Percentiles rank a stretch among this genome's conserved stretches.
Evolutionary conservation across 2,888 invertebrate genomes (phyloP).

Genomic region (Magallana nippona): DNA sequence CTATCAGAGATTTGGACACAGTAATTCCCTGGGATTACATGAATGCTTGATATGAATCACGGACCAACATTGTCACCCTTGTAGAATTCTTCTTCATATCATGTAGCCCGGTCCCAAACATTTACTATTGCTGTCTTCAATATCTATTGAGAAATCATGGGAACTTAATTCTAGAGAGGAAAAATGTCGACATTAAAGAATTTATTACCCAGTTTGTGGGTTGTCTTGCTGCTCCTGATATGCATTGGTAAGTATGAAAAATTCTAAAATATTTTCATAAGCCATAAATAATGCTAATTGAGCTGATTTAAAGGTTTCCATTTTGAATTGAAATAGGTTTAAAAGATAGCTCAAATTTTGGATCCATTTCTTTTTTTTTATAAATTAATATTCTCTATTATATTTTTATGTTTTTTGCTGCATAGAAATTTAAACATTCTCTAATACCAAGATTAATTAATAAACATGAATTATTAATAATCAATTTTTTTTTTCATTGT

Average conservation of each 20-base stretch:
- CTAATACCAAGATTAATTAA: too few relatives aligned
- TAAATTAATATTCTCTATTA: neutral
- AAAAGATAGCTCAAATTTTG: neutral
- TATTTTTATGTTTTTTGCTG: neutral
- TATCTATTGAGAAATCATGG: slow-evolving; percentile 13
- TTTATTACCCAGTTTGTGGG: slow-evolving; percentile 7
- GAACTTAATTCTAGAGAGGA: slow-evolving; percentile 20
- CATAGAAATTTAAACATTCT: neutral
- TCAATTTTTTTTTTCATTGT: neutral
- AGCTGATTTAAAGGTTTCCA: neutral
- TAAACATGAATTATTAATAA: too few relatives aligned
- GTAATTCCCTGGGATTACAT: slow-evolving; percentile 3
- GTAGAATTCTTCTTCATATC: slow-evolving; percentile 21
- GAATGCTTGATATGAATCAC: slow-evolving; percentile 26
- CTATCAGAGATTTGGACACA: slow-evolving; percentile 15
- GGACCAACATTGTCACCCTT: neutral
- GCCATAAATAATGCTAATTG: slow-evolving; percentile 27
- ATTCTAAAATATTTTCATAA: neutral
- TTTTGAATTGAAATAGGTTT: slow-evolving; percentile 27
- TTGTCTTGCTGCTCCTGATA: slow-evolving; percentile 1
- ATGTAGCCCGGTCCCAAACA: slow-evolving; percentile 4
- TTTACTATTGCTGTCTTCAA: neutral
- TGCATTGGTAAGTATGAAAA: slow-evolving; percentile 18
- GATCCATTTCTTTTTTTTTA: neutral
- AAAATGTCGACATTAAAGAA: slow-evolving; percentile 11